Evolutionary conservation across 2,113 vertebrate genomes (phyloP), one percentile per base, ranked within the genome.

Genomic region (Tapirus terrestris): DNA sequence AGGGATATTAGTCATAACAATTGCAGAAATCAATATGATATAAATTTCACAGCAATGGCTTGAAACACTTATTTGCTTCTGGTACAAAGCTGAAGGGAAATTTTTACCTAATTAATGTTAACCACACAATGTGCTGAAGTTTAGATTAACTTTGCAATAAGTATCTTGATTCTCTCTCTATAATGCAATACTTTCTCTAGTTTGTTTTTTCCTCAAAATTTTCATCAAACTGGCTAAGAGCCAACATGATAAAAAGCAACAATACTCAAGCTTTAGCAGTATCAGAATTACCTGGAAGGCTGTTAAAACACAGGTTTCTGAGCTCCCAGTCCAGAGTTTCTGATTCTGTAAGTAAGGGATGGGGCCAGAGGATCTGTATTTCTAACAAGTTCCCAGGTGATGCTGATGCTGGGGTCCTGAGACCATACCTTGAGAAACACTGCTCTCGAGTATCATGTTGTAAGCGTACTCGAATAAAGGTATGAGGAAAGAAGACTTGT

Each of bases 91-190:
- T 82, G 5, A 70, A 91, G 51, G 77, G n/a, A 93, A 91, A 89
- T 76, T 96, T 27, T 51, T 5, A 5, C n/a, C 33, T 29, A 68
- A 70, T 48, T 45, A 92, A 17, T 29, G 20, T 82, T 86, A 67
- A 65, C 3, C 5, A 96, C 25, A 81, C 31, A n/a, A 86, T n/a
- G 36, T 25, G 14, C 23, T 90, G 33, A 88, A 58, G 80, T 60
- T 95, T 82, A 91, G 79, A 72, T 48, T 88, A 77, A 45, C n/a
- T 84, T 65, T 95, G 60, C 48, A 95, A 17, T 65, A 53, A 77
- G 43, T 7, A 87, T 65, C 56, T 68, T 82, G 94, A 43, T 39
- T 84, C 18, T 2, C 29, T 51, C 9, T 11, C 10, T 43, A 8
- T 33, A 51, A 85, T 27, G 1, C 5, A 89, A 23, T 70, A 65